phyloP scores from a whole-genome alignment of 2,113 vertebrate species.

The Lepisosteus osseus region DNA sequence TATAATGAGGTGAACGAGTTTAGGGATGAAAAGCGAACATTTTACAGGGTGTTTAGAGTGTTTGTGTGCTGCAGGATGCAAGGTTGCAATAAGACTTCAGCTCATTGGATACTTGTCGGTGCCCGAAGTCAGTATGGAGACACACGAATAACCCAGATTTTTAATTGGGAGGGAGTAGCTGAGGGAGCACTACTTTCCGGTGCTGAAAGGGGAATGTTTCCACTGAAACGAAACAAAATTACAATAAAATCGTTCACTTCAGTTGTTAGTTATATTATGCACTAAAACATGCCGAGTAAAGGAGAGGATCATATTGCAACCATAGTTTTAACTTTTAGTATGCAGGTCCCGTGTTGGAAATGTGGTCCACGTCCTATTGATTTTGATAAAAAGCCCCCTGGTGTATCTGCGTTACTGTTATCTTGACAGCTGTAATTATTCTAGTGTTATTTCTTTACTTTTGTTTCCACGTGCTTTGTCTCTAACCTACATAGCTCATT shows the following conservation, averaged over 20 bases:
- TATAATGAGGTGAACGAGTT: background rate
- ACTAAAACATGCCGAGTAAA: too few species aligned
- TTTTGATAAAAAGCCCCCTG: too few species aligned
- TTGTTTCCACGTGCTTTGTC: too few species aligned
- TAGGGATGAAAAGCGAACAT: constrained; percentile 14
- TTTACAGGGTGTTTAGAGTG: constrained; percentile 25
- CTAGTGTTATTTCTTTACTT: too few species aligned
- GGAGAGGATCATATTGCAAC: background rate
- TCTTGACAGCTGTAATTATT: background rate
- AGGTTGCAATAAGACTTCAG: constrained; percentile 69
- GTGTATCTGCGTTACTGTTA: background rate
- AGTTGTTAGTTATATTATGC: too few species aligned
- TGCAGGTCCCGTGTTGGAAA: background rate
- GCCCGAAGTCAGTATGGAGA: constrained; percentile 61
- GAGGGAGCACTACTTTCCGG: background rate
- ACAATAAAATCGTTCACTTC: background rate
- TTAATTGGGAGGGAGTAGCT: constrained; percentile 31
- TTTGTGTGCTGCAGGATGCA: constrained; percentile 45
- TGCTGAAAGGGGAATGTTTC: background rate
- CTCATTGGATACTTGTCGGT: constrained; percentile 66
- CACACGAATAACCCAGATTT: constrained; percentile 52
- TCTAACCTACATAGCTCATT: too few species aligned
- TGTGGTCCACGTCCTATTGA: background rate
- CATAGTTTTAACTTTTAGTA: background rate
- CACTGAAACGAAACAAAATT: background rate